Percentiles rank a stretch among this genome's conserved stretches.
These are phyloP conservation scores for Macquaria australasica DNA, from an alignment of 2,113 vertebrate genomes.

Conservation along the genomic window DNA sequence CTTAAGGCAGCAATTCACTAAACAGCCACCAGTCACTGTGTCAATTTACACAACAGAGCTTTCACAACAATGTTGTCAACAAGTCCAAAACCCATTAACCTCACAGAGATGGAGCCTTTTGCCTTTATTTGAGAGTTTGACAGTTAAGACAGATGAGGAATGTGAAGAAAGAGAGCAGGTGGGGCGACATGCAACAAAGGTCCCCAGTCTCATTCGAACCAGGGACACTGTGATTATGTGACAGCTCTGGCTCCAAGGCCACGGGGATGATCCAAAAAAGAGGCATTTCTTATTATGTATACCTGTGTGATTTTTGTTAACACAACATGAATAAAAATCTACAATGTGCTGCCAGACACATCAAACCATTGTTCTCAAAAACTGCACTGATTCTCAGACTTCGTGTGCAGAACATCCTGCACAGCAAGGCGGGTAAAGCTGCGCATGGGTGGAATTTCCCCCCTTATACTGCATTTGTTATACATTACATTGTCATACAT, in stretches of 20 bases:
- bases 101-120: neutral
- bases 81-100: neutral
- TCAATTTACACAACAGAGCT: neutral
- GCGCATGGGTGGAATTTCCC: neutral
- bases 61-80: neutral
- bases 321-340: neutral
- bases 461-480: neutral
- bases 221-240: neutral
- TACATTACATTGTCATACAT: neutral
- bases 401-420: neutral
- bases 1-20: neutral
- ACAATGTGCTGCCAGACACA: neutral
- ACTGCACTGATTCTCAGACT: neutral
- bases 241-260: neutral
- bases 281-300: no score
- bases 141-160: neutral
- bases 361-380: neutral
- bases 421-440: neutral
- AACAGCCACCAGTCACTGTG: neutral
- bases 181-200: neutral
- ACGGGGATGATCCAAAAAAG: neutral
- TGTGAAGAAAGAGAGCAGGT: neutral
- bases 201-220: neutral
- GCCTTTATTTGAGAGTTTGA: neutral
- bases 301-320: neutral